Evolutionary conservation across 2,888 invertebrate genomes (phyloP).

Genomic region (Helleia helle): DNA sequence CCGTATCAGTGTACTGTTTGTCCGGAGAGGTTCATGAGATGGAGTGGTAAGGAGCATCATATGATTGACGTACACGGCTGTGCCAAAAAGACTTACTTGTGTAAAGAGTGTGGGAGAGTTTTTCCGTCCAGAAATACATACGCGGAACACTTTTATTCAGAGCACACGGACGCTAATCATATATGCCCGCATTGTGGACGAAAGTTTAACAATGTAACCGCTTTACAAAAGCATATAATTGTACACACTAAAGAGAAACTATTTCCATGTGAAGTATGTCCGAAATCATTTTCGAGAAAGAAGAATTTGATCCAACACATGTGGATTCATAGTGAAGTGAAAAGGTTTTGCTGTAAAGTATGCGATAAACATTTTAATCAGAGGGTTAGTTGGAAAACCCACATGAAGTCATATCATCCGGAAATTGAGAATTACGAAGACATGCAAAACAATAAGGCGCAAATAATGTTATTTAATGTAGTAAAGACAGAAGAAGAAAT

Average conservation of each 20-base stretch:
- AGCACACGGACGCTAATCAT: conserved; percentile 27
- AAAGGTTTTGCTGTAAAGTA: conserved; percentile 40
- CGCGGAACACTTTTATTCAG: conserved; percentile 29
- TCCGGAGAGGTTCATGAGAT: conserved; percentile 29
- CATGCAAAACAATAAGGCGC: background rate
- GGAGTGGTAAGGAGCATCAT: conserved; percentile 30
- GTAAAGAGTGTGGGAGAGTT: conserved; percentile 32
- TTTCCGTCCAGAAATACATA: conserved; percentile 26
- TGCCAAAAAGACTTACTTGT: conserved; percentile 24
- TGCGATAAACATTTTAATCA: conserved; percentile 54
- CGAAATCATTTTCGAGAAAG: conserved; percentile 46
- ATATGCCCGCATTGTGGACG: conserved; percentile 26
- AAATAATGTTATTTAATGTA: conserved; percentile 3
- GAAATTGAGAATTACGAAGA: conserved; percentile 27
- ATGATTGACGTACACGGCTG: conserved; percentile 28
- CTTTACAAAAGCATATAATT: conserved; percentile 26
- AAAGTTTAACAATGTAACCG: conserved; percentile 26
- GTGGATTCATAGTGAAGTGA: conserved; percentile 53
- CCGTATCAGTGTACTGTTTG: conserved; percentile 31
- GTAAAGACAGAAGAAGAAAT: conserved; percentile 8
- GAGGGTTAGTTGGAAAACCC: conserved; percentile 44
- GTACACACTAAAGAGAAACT: conserved; percentile 29
- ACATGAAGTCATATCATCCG: conserved; percentile 47
- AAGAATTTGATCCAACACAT: conserved; percentile 49
- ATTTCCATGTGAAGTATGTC: conserved; percentile 28